phyloP scores from a whole-genome alignment of 2,888 invertebrate genomes.

The Dynastes grantii region DNA sequence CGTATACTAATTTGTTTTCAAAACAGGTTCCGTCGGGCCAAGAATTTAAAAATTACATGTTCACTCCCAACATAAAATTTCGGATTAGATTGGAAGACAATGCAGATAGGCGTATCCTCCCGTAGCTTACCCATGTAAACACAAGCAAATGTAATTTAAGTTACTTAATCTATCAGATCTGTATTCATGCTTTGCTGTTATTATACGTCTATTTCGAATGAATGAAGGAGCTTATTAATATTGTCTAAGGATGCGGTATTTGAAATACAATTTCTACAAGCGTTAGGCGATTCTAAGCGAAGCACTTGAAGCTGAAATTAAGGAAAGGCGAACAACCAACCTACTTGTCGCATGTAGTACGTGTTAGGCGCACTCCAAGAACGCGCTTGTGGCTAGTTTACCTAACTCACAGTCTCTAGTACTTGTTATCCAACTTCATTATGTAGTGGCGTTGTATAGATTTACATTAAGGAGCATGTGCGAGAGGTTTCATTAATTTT shows the following conservation, averaged over 20 bases:
- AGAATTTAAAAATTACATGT: constrained; percentile 42
- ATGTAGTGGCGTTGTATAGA: neutral
- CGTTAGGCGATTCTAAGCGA: too few relatives aligned
- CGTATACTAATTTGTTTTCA: constrained; percentile 44
- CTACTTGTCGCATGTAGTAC: neutral
- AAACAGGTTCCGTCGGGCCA: constrained; percentile 38
- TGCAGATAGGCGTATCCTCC: constrained; percentile 7
- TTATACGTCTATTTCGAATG: neutral
- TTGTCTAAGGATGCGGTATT: too few relatives aligned
- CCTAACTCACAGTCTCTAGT: neutral
- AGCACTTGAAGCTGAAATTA: neutral
- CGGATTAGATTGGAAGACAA: constrained; percentile 39
- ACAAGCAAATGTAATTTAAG: neutral
- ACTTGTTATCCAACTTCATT: neutral
- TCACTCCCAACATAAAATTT: constrained; percentile 32
- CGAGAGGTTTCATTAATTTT: constrained; percentile 40
- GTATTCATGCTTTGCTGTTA: neutral
- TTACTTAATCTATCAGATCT: neutral
- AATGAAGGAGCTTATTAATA: neutral
- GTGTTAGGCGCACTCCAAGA: neutral
- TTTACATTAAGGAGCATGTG: constrained; percentile 9
- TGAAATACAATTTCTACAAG: too few relatives aligned
- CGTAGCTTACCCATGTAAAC: neutral
- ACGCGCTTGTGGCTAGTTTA: neutral
- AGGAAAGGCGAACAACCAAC: neutral